Percentiles rank a stretch among this genome's conserved stretches.
phyloP scores from a whole-genome alignment of 1,140 invertebrate genomes.

The Pemphigus obesinymphae region DNA sequence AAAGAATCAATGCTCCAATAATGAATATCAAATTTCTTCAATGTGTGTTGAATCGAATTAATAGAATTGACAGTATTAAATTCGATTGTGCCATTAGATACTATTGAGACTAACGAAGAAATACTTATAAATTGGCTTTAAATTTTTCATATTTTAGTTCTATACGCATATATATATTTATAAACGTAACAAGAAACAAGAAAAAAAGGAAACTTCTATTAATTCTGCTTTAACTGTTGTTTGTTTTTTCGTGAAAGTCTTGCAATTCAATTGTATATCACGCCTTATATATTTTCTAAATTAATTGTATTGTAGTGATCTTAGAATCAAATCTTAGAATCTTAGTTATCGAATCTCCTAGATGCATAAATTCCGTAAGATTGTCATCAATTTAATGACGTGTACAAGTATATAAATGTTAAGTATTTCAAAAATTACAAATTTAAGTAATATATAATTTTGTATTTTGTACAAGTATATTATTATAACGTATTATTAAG shows the following conservation, averaged over 20 bases:
- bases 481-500: no score
- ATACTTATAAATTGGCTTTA: not conserved
- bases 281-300: not conserved
- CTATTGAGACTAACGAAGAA: not conserved
- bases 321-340: no score
- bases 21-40: no score
- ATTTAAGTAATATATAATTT: not conserved
- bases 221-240: not conserved
- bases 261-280: not conserved
- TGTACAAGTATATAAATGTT: no score
- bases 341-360: no score
- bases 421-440: no score
- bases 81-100: not conserved
- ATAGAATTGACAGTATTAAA: not conserved
- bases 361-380: no score
- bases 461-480: not conserved
- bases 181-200: not conserved
- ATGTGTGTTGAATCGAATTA: not conserved
- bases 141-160: not conserved
- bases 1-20: not conserved
- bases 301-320: no score
- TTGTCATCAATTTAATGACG: no score
- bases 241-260: not conserved
- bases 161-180: not conserved
- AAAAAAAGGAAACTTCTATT: not conserved